A percentile compares a stretch with the other conserved stretches of the same genome.
phyloP scores from a whole-genome alignment of 2,113 vertebrate species.

The Gasterosteus nipponicus region DNA sequence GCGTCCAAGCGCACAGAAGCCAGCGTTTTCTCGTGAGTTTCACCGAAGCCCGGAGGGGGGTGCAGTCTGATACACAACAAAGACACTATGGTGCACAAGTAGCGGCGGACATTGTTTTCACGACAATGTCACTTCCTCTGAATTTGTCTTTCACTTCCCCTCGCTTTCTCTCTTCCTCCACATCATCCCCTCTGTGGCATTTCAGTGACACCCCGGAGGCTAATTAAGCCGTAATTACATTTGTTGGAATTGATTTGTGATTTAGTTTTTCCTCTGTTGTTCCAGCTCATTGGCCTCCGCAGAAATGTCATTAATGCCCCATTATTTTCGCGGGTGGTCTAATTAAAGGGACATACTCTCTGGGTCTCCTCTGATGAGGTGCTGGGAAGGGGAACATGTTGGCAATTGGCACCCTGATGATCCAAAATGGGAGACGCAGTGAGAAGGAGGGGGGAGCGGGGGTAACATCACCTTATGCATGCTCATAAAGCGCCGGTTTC shows the following conservation, averaged over 20 bases:
- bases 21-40: constrained; percentile 42
- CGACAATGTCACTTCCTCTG: constrained; percentile 50
- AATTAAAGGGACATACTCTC: constrained; percentile 80
- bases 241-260: constrained; percentile 89
- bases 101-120: constrained; percentile 8
- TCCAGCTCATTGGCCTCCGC: constrained; percentile 84
- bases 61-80: constrained; percentile 8
- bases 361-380: constrained; percentile 74
- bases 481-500: constrained; percentile 15
- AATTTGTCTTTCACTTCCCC: constrained; percentile 57
- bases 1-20: constrained; percentile 57
- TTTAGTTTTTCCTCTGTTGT: constrained; percentile 83
- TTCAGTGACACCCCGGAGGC: constrained; percentile 78
- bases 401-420: constrained; percentile 67
- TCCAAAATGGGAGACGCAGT: constrained; percentile 66
- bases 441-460: constrained; percentile 31
- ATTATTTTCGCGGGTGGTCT: constrained; percentile 83
- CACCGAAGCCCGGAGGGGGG: constrained; percentile 45
- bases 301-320: constrained; percentile 86
- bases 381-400: constrained; percentile 62
- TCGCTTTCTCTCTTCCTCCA: constrained; percentile 51
- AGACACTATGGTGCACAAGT: background rate
- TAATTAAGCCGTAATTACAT: constrained; percentile 89
- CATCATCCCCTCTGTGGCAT: constrained; percentile 59
- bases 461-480: constrained; percentile 42